Evolutionary conservation across 2,888 invertebrate genomes (phyloP).

Genomic region (Drosophila kanekoi): DNA sequence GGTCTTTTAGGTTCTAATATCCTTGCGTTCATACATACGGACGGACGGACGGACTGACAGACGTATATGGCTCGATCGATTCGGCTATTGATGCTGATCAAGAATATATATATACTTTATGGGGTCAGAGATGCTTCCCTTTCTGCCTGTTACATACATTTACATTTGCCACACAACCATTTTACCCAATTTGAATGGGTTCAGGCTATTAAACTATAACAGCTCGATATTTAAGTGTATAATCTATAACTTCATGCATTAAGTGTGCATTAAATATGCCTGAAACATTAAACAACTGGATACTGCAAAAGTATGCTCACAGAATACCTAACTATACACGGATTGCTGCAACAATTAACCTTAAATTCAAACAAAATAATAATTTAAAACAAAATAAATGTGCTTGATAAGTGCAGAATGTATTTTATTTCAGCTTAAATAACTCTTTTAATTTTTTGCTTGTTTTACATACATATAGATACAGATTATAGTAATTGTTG

Average conservation of each 20-base stretch:
- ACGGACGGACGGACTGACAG: too few relatives aligned
- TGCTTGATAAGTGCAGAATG: slow-evolving; percentile 13
- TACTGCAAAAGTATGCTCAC: background rate
- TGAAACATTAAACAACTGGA: background rate
- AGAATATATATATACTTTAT: too few relatives aligned
- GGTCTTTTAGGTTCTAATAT: too few relatives aligned
- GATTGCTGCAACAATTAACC: background rate
- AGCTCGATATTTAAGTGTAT: background rate
- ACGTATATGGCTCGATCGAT: too few relatives aligned
- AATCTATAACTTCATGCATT: background rate
- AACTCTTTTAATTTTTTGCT: background rate
- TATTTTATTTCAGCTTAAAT: slow-evolving; percentile 20
- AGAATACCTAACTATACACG: background rate
- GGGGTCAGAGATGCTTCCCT: too few relatives aligned
- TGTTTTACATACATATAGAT: slow-evolving; percentile 3
- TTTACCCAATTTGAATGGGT: too few relatives aligned
- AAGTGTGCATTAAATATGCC: background rate
- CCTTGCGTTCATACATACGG: too few relatives aligned
- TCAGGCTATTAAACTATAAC: too few relatives aligned
- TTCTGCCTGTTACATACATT: too few relatives aligned
- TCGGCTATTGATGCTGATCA: too few relatives aligned
- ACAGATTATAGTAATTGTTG: slow-evolving; percentile 34
- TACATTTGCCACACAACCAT: too few relatives aligned
- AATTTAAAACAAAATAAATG: background rate
- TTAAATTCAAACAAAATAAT: background rate